Conservation (phyloP, 2,797 vertebrate species). For the Sebastes hubbsi region DNA sequence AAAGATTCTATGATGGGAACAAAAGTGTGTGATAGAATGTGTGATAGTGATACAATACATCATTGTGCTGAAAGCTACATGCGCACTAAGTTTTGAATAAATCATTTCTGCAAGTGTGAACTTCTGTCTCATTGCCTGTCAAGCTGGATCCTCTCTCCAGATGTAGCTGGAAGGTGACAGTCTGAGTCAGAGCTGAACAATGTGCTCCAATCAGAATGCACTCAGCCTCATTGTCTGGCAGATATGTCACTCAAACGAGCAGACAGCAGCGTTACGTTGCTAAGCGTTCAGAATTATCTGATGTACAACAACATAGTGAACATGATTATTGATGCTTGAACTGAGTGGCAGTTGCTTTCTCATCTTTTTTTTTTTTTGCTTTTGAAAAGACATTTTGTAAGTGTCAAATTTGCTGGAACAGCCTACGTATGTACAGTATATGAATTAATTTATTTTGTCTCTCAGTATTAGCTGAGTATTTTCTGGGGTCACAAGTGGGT, state of each 20-base stretch:
- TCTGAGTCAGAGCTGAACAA: conserved; percentile 47
- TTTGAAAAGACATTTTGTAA: neutral
- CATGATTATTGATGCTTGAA: conserved; percentile 7
- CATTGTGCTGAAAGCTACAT: conserved; percentile 29
- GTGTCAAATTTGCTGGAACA: neutral
- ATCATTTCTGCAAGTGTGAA: conserved; percentile 41
- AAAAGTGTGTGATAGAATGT: conserved; percentile 26
- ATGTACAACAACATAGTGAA: conserved; percentile 26
- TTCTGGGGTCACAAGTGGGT: neutral
- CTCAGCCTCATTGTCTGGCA: conserved; percentile 49
- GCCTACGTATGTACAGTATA: neutral
- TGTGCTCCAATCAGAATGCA: conserved; percentile 40
- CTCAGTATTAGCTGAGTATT: neutral
- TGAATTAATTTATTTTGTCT: neutral
- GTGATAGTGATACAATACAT: conserved; percentile 12
- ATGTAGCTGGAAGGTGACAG: conserved; percentile 48
- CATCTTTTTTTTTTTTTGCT: neutral
- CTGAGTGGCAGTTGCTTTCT: neutral
- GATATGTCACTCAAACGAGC: conserved; percentile 51
- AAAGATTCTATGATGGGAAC: neutral
- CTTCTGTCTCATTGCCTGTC: conserved; percentile 40
- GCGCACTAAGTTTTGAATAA: conserved; percentile 31
- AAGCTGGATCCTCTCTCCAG: conserved; percentile 33
- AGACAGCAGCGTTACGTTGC: conserved; percentile 24
- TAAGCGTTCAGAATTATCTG: conserved; percentile 32